Base-by-base conservation (phyloP, 2,888 invertebrate species). In the Lasioglossum oenotherae region DNA sequence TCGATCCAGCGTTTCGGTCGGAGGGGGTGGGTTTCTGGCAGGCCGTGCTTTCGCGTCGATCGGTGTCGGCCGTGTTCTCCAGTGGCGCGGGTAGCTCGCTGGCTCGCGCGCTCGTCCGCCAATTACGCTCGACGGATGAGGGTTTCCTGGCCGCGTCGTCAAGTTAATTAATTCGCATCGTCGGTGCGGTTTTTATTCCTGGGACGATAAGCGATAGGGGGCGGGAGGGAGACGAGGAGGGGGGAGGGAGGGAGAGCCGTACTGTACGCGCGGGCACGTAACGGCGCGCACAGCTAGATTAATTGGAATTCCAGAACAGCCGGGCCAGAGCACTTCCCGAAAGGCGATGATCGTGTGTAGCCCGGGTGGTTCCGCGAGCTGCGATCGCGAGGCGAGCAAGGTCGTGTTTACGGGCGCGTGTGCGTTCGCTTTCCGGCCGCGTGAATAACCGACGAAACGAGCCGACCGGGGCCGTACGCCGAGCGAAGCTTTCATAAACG, bases 381-480 rank as follows among this genome's bases (percentile, higher is more conserved):
- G 87, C 69, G 44, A 74, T 60, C 88, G 67, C 89, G 88, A 88
- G 88, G 85, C 88, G 89, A 35, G 88, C 92, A 92, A 92, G 92
- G 92, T 92, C 92, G 91, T 90, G 90, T 89, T 91, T 90, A 92
- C 90, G 87, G 75, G 67, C 89, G 90, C 90, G 87, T 88, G 89
- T 91, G 88, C 85, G 69, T 82, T 80, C 82, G 85, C 75, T 82
- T 87, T 84, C 82, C 76, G 76, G 74, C 74, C 85, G 86, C 85
- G 83, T 78, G 82, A 88, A 86, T 87, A 88, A 88, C 82, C 80
- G 76, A 84, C 67, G 78, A 46, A 75, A 27, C 31, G 60, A 44
- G 44, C 44, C 19, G 79, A 44, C 78, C 44, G 67, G 23, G 49
- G 12, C 60, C n/a, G 16, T 49, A 53, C 23, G 41, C 31, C 69